Evolutionary conservation across 2,797 vertebrate species (phyloP).

Genomic region (Carapus acus): DNA sequence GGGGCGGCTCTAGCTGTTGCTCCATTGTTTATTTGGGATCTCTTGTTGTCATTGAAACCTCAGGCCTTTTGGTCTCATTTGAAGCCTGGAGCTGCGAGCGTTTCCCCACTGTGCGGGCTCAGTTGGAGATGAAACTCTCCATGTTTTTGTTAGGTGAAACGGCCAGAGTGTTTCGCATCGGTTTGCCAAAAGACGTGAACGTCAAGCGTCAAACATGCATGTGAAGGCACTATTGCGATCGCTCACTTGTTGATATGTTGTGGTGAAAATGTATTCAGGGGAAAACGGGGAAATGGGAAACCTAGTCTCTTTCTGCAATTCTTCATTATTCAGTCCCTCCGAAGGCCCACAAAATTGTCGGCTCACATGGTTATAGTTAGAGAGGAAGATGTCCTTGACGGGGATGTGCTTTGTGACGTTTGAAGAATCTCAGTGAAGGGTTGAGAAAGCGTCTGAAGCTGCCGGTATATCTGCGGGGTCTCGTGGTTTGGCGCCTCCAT

Average conservation of each 20-base stretch:
- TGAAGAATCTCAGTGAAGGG: constrained; percentile 24
- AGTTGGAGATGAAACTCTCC: constrained; percentile 15
- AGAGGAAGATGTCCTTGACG: constrained; percentile 20
- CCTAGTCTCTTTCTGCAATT: constrained; percentile 31
- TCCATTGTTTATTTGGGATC: constrained; percentile 40
- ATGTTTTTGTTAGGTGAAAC: constrained; percentile 14
- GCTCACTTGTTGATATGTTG: constrained; percentile 34
- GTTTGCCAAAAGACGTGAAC: constrained; percentile 38
- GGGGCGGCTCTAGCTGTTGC: constrained; percentile 33
- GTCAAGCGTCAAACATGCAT: constrained; percentile 28
- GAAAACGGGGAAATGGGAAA: constrained; percentile 64
- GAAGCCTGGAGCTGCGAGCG: constrained; percentile 12
- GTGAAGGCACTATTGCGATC: constrained; percentile 24
- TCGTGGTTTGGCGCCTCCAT: constrained; percentile 9
- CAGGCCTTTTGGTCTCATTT: constrained; percentile 23
- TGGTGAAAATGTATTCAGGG: constrained; percentile 36
- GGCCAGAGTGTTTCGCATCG: constrained; percentile 37
- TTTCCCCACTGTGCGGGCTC: constrained; percentile 8
- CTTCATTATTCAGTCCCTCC: constrained; percentile 41
- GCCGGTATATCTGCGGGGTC: constrained; percentile 19
- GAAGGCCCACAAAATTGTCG: constrained; percentile 36
- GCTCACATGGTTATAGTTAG: constrained; percentile 58
- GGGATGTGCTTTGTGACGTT: constrained; percentile 27
- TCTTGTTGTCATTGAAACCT: constrained; percentile 25
- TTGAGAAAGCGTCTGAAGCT: constrained; percentile 21